Evolutionary conservation across 2,797 vertebrate genomes (phyloP).

Genomic region (Peromyscus aztecus): DNA sequence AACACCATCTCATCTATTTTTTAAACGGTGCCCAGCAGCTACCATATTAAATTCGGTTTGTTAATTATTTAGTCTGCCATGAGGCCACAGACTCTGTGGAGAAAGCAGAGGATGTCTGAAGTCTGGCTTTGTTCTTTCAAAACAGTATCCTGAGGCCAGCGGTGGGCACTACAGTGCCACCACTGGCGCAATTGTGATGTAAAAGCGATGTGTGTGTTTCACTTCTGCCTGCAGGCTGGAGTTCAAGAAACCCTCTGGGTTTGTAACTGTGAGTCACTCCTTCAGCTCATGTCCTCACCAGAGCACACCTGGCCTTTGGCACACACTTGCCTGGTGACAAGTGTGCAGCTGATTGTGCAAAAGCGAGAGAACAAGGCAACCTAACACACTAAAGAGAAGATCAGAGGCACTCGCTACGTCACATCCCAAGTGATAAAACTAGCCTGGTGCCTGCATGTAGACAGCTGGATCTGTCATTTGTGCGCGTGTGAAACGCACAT

Average conservation of each 20-base stretch:
- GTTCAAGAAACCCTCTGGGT: not conserved
- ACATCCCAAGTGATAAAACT: not conserved
- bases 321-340: too few relatives aligned
- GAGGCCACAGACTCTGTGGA: fast-evolving
- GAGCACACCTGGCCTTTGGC: fast-evolving
- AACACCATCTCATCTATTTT: constrained; percentile 18
- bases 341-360: not conserved
- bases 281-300: not conserved
- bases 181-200: too few relatives aligned
- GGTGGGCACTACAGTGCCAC: fast-evolving
- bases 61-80: not conserved
- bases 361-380: too few relatives aligned
- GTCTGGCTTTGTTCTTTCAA: not conserved
- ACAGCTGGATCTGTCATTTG: not conserved
- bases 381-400: not conserved
- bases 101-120: fast-evolving
- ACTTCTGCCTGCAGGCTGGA: not conserved
- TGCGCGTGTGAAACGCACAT: not conserved
- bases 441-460: not conserved
- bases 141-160: not conserved
- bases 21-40: not conserved
- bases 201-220: fast-evolving
- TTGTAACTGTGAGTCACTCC: fast-evolving
- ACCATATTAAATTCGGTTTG: not conserved
- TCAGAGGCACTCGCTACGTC: not conserved